These are phyloP conservation scores for Diadegma fenestrale DNA, from an alignment of 2,888 invertebrate species.

Conservation along the genomic window DNA sequence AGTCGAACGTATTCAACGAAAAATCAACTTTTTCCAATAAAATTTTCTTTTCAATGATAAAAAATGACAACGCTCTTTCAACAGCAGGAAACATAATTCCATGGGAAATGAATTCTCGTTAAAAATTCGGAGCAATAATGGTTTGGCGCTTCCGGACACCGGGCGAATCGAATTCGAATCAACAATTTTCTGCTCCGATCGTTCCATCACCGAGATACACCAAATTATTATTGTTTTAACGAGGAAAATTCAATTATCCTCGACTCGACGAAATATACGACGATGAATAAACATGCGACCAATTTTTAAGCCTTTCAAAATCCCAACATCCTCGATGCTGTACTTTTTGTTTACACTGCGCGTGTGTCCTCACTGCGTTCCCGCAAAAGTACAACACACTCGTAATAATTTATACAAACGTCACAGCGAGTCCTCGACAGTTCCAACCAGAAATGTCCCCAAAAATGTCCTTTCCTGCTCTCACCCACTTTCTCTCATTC, in stretches of 20 bases:
- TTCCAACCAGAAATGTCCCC: not conserved
- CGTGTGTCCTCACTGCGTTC: not conserved
- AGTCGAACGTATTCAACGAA: too few relatives aligned
- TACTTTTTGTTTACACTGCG: not conserved
- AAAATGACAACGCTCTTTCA: not conserved
- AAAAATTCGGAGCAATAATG: slow-evolving; percentile 10
- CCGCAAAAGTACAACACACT: not conserved
- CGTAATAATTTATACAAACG: not conserved
- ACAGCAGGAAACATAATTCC: not conserved
- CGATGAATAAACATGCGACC: not conserved
- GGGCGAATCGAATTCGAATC: not conserved
- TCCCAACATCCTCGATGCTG: not conserved
- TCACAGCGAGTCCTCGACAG: not conserved
- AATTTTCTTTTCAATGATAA: too few relatives aligned
- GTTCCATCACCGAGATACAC: not conserved
- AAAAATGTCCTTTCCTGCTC: not conserved
- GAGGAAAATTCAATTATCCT: slow-evolving; percentile 1
- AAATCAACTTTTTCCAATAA: too few relatives aligned
- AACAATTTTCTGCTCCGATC: slow-evolving; percentile 3
- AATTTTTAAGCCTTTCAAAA: not conserved
- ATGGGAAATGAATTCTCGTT: slow-evolving; percentile 1
- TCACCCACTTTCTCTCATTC: not conserved
- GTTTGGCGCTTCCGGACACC: not conserved
- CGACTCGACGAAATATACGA: not conserved
- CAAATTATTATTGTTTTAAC: slow-evolving; percentile 4